These are phyloP conservation scores for Pomacea canaliculata DNA, from an alignment of 2,888 invertebrate species.

Conservation along the genomic window DNA sequence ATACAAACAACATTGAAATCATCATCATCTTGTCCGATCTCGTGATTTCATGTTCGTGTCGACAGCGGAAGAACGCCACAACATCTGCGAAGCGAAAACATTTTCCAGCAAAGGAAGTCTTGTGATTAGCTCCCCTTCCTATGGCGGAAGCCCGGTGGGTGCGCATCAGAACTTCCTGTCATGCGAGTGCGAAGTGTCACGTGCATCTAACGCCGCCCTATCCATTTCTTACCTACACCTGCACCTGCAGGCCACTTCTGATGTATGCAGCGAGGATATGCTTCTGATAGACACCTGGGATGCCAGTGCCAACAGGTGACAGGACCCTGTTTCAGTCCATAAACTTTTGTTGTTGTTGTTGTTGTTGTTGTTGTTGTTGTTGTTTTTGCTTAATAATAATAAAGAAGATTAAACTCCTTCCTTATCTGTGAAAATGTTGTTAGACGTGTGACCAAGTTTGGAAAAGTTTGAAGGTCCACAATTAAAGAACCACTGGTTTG, in stretches of 20 bases:
- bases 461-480: too few species aligned
- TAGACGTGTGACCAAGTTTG: too few species aligned
- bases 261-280: conserved; percentile 28
- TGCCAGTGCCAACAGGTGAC: neutral
- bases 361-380: too few species aligned
- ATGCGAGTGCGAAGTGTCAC: conserved; percentile 19
- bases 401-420: too few species aligned
- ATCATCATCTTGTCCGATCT: too few species aligned
- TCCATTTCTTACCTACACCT: conserved; percentile 17
- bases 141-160: neutral
- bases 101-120: conserved; percentile 15
- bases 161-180: conserved; percentile 1
- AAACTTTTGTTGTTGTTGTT: too few species aligned
- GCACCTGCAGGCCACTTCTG: conserved; percentile 14
- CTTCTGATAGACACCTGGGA: conserved; percentile 29
- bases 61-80: conserved; percentile 9
- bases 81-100: conserved; percentile 15
- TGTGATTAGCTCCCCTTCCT: conserved; percentile 24
- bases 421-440: too few species aligned
- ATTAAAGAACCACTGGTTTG: too few species aligned
- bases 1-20: too few species aligned
- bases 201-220: conserved; percentile 1
- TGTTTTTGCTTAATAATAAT: too few species aligned
- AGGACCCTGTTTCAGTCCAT: neutral
- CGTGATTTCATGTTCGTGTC: neutral